These are phyloP conservation scores for Argopecten irradians DNA, from an alignment of 1,140 invertebrate species.

Conservation along the genomic window DNA sequence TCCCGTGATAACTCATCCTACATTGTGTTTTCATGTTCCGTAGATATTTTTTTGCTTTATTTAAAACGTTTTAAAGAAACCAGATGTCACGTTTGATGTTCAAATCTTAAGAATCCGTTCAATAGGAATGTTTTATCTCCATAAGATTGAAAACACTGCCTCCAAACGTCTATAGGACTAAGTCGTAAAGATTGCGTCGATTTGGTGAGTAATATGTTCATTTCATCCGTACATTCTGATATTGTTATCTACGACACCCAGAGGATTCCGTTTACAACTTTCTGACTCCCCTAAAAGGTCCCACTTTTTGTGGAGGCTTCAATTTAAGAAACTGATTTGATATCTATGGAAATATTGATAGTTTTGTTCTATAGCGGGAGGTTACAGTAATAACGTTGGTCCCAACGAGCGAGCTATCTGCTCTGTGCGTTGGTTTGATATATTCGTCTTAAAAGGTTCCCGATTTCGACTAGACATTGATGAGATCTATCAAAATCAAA, in stretches of 20 bases:
- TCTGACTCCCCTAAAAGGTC: neutral
- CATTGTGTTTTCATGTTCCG: neutral
- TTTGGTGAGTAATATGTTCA: slow-evolving; percentile 18
- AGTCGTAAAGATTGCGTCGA: slow-evolving; percentile 1
- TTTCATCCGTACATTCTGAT: neutral
- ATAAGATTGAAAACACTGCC: slow-evolving; percentile 1
- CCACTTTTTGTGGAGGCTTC: slow-evolving; percentile 6
- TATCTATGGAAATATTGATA: slow-evolving; percentile 7
- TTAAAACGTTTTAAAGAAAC: slow-evolving; percentile 2
- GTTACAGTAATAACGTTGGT: neutral
- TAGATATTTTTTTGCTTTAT: neutral
- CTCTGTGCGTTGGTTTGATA: neutral
- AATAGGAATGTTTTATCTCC: slow-evolving; percentile 2
- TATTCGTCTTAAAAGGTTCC: neutral
- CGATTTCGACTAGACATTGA: slow-evolving; percentile 8
- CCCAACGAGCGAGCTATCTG: neutral
- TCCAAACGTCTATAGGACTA: neutral
- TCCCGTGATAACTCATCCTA: neutral
- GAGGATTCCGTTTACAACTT: neutral
- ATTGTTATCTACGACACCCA: slow-evolving; percentile 16
- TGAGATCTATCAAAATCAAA: slow-evolving; percentile 18
- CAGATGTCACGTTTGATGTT: slow-evolving; percentile 17
- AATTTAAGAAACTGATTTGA: slow-evolving; percentile 12
- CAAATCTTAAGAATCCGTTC: slow-evolving; percentile 9
- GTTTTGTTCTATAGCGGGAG: neutral